These are phyloP conservation scores for Laupala kohalensis DNA, from an alignment of 1,140 invertebrate species.

Conservation along the genomic window DNA sequence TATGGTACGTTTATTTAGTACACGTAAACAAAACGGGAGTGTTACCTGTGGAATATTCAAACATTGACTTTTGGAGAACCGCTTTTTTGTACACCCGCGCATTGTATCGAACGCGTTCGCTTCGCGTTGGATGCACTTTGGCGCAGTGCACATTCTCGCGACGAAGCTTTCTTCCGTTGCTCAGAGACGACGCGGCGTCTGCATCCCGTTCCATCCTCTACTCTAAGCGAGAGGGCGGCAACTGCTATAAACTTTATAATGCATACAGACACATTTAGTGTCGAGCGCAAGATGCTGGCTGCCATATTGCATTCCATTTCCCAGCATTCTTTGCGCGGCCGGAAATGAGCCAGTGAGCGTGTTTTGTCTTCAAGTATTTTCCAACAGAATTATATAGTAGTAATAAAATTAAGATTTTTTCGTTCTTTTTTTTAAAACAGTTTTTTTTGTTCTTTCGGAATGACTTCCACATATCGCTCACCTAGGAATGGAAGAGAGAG, in stretches of 20 bases:
- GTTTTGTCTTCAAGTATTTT: background rate
- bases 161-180: too few species aligned
- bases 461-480: background rate
- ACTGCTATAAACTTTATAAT: background rate
- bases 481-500: too few species aligned
- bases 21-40: too few species aligned
- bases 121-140: too few species aligned
- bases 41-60: too few species aligned
- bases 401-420: background rate
- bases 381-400: background rate
- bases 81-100: too few species aligned
- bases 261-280: background rate
- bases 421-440: background rate
- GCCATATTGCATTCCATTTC: background rate
- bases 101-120: too few species aligned
- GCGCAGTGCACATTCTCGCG: too few species aligned
- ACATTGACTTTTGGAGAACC: too few species aligned
- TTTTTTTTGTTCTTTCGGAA: background rate
- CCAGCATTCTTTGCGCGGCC: background rate
- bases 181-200: too few species aligned
- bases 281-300: background rate
- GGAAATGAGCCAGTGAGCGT: background rate
- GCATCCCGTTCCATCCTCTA: background rate
- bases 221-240: background rate
- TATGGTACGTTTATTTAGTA: too few species aligned